phyloP scores from a whole-genome alignment of 2,888 invertebrate species.

The Mesorhabditis sp. region DNA sequence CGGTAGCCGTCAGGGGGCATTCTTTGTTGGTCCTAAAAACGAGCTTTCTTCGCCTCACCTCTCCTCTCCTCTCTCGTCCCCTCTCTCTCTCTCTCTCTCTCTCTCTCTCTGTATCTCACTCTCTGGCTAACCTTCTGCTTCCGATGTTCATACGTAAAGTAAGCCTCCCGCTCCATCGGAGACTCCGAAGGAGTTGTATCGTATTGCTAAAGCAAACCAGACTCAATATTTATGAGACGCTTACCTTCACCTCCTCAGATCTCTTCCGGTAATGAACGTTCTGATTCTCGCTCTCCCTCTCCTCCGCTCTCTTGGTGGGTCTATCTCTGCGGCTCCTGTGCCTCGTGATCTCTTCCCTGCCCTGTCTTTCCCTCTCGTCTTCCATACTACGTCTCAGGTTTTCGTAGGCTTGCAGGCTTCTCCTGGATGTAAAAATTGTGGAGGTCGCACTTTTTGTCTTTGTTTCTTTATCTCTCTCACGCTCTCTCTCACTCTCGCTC shows the following conservation, averaged over 20 bases:
- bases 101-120: too few relatives aligned
- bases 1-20: too few relatives aligned
- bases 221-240: not conserved
- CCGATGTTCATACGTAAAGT: not conserved
- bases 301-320: not conserved
- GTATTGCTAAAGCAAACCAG: not conserved
- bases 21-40: too few relatives aligned
- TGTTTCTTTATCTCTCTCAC: not conserved
- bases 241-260: not conserved
- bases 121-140: not conserved
- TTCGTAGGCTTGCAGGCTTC: not conserved
- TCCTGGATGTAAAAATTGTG: too few relatives aligned
- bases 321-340: not conserved
- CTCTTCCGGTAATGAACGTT: not conserved
- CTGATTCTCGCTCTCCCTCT: not conserved
- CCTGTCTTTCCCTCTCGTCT: not conserved
- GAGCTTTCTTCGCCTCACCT: too few relatives aligned
- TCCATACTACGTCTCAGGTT: not conserved
- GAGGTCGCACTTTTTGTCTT: not conserved
- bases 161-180: not conserved
- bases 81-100: too few relatives aligned
- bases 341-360: not conserved
- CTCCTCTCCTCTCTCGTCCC: too few relatives aligned
- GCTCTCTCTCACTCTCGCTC: not conserved
- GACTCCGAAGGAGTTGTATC: not conserved